Percentiles rank a stretch among this genome's conserved stretches.
These are phyloP conservation scores for Lepidurus packardi DNA, from an alignment of 1,140 invertebrate species.

Conservation along the genomic window DNA sequence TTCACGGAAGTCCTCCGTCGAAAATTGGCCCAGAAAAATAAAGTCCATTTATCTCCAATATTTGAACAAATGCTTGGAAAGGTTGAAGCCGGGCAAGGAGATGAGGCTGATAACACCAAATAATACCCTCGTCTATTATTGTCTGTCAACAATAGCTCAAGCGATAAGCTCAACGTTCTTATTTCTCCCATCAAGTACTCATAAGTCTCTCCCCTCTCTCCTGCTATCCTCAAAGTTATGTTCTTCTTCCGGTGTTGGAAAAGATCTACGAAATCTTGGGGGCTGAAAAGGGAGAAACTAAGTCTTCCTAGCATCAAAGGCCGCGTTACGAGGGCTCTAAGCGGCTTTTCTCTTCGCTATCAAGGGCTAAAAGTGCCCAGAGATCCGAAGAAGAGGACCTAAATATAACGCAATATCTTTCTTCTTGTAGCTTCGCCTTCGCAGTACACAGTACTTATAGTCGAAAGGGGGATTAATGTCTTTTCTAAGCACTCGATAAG, in stretches of 20 bases:
- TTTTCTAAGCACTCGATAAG: neutral
- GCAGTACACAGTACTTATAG: neutral
- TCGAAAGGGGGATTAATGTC: neutral
- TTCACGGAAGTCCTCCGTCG: no score
- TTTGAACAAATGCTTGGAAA: neutral
- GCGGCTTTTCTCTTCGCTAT: slow-evolving; percentile 3
- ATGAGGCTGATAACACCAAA: neutral
- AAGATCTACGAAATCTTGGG: neutral
- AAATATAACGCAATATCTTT: slow-evolving; percentile 15
- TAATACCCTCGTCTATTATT: slow-evolving; percentile 8
- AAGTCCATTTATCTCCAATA: neutral
- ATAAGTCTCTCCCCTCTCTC: slow-evolving; percentile 1
- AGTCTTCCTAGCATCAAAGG: neutral
- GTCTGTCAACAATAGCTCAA: slow-evolving; percentile 15
- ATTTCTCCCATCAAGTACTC: neutral
- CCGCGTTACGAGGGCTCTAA: neutral
- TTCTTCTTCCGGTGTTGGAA: neutral
- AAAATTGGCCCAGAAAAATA: neutral
- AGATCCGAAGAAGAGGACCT: neutral
- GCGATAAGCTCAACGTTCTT: slow-evolving; percentile 15
- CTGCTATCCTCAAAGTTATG: neutral
- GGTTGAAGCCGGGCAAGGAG: neutral
- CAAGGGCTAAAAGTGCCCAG: neutral
- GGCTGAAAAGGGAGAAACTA: neutral
- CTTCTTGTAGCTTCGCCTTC: neutral